Conservation (phyloP, 2,113 vertebrate genomes). For the Mus spicilegus region DNA sequence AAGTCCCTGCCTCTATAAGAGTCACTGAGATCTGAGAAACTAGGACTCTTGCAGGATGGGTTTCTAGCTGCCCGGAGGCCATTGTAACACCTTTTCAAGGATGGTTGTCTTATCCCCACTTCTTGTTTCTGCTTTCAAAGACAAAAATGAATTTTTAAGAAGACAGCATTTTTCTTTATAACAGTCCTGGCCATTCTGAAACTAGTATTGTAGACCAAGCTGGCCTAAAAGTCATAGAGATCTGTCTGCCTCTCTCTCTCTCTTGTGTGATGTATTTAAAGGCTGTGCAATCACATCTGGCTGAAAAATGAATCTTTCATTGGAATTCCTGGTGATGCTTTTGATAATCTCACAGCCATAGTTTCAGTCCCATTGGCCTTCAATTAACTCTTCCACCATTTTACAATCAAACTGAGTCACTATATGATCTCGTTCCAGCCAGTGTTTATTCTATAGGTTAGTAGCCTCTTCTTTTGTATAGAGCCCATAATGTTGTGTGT, state of each 20-base stretch:
- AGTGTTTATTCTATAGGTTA: neutral
- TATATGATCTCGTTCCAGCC: neutral
- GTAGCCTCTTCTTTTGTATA: neutral
- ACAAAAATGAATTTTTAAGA: no score
- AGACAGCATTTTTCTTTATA: no score
- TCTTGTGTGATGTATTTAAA: no score
- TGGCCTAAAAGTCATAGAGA: no score
- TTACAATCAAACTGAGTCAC: neutral
- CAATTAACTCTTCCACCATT: no score
- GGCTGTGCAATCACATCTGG: neutral
- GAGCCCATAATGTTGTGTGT: neutral
- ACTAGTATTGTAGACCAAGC: no score
- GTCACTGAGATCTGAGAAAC: neutral
- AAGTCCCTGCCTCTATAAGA: neutral
- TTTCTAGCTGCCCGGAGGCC: neutral
- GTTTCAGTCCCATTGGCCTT: accelerated
- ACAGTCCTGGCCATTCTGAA: no score
- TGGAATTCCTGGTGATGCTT: neutral
- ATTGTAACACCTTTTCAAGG: neutral
- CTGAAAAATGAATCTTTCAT: neutral
- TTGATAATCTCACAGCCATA: neutral
- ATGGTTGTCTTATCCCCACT: neutral
- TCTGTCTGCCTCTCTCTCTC: no score
- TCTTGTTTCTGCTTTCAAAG: neutral
- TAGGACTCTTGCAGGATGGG: accelerated